phyloP scores from a whole-genome alignment of 2,113 vertebrate species.

The Antennarius striatus region DNA sequence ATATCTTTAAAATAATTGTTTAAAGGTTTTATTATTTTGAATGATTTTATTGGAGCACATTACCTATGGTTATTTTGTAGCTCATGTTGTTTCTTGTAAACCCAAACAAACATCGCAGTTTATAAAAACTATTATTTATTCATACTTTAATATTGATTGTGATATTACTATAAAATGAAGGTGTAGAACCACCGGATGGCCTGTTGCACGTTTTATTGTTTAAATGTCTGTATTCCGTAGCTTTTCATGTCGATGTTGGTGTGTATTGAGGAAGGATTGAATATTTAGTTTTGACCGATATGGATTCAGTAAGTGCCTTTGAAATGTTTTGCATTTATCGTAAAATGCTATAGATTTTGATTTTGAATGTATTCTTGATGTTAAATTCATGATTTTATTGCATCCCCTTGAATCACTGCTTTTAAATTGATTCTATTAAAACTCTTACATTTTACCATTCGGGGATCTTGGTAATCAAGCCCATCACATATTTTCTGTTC shows the following conservation, averaged over 20 bases:
- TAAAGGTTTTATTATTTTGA: too few relatives aligned
- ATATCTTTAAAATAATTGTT: too few relatives aligned
- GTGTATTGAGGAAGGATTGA: not conserved
- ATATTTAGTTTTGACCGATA: not conserved
- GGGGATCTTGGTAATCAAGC: too few relatives aligned
- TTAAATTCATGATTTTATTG: slow-evolving; percentile 5
- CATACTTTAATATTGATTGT: not conserved
- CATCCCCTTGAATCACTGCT: too few relatives aligned
- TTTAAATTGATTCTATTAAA: too few relatives aligned
- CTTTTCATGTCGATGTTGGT: not conserved
- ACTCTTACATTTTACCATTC: too few relatives aligned
- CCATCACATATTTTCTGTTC: too few relatives aligned
- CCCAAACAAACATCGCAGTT: not conserved
- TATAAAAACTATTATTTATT: not conserved
- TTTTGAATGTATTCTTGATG: slow-evolving; percentile 21
- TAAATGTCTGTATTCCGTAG: not conserved
- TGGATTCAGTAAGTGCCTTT: slow-evolving; percentile 67
- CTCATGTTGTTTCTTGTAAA: not conserved
- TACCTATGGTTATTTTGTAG: too few relatives aligned
- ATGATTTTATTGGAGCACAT: too few relatives aligned
- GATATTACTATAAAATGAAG: not conserved
- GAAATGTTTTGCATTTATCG: not conserved
- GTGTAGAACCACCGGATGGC: not conserved
- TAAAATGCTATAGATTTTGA: slow-evolving; percentile 21
- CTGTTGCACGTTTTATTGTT: slow-evolving; percentile 26